Evolutionary conservation across 2,888 invertebrate species (phyloP).

Genomic region (Agriopis leucophaearia): DNA sequence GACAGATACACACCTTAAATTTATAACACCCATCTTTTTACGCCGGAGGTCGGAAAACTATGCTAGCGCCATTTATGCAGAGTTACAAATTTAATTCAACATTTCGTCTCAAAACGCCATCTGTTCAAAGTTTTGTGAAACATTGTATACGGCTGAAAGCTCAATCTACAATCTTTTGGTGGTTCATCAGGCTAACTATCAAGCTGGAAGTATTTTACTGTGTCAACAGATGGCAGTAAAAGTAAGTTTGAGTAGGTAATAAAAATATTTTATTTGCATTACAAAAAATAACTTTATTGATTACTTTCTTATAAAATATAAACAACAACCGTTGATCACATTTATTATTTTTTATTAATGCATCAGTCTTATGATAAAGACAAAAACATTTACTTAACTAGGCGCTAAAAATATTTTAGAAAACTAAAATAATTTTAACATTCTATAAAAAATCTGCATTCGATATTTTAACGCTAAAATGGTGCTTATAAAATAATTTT

Average conservation of each 20-base stretch:
- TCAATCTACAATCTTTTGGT: background rate
- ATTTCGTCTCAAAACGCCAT: constrained; percentile 19
- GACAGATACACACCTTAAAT: no score
- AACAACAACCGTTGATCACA: constrained; percentile 38
- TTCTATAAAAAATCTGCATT: no score
- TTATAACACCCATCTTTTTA: no score
- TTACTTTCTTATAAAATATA: constrained; percentile 1
- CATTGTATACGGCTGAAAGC: background rate
- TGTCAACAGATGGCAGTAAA: constrained; percentile 34
- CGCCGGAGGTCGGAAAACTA: no score
- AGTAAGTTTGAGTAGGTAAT: background rate
- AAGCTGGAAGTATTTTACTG: background rate
- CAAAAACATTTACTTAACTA: constrained; percentile 9
- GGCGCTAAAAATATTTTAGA: background rate
- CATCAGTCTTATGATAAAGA: constrained; percentile 44
- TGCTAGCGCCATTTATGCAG: no score
- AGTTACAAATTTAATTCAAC: no score
- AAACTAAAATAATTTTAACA: background rate
- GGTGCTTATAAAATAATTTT: no score
- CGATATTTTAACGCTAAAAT: no score
- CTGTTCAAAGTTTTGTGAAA: constrained; percentile 4
- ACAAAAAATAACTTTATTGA: background rate
- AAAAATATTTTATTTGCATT: background rate
- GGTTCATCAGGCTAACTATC: background rate
- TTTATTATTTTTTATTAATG: constrained; percentile 19